Base-by-base conservation (phyloP, 1,140 invertebrate species). In the Nixonia krombeini region DNA sequence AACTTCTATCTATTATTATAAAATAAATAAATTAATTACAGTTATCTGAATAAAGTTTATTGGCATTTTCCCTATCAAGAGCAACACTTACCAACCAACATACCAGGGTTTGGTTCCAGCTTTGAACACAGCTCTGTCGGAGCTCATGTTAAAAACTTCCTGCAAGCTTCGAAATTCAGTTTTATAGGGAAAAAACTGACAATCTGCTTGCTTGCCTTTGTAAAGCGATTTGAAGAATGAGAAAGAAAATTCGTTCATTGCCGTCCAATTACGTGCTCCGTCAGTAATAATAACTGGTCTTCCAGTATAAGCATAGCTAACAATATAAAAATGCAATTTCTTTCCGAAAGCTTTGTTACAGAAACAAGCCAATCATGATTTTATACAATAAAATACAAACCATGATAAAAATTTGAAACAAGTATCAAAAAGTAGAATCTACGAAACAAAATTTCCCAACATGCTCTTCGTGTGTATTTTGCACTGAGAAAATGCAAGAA, bases 101-200 rank as follows among this genome's bases (percentile, higher is more conserved):
- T 97, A 96, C 94, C 94, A 96, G 0, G 91, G 89, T 16, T 89
- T 86, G 33, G 89, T 87, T 1, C 91, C 92, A 13, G 87, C 80
- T 28, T 86, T 76, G 15, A 92, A 77, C 13, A 88, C 80, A 0
- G 93, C 90, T 49, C 94, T 86, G 16, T 87, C 84, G 8, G 84
- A 76, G 21, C 89, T 89, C 92, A 95, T 94, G 41, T 90, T 88
- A 51, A 97, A 90, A 0, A 93, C 94, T 51, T 97, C 92, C 33
- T 84, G 79, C 0, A 97, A 84, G 35, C 86, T 90, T 8, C 83
- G 82, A 73, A 96, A 94, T 44, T 94, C 93, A 0, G 94, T 96
- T 78, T 94, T 90, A 78, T 97, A 98, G 0, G 94, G 92, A 75
- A 97, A 94, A 81, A 96, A 98, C 78, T 96, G 96, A 71, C 96